phyloP scores from a whole-genome alignment of 2,797 vertebrate genomes.

The Eupleurogrammus muticus region DNA sequence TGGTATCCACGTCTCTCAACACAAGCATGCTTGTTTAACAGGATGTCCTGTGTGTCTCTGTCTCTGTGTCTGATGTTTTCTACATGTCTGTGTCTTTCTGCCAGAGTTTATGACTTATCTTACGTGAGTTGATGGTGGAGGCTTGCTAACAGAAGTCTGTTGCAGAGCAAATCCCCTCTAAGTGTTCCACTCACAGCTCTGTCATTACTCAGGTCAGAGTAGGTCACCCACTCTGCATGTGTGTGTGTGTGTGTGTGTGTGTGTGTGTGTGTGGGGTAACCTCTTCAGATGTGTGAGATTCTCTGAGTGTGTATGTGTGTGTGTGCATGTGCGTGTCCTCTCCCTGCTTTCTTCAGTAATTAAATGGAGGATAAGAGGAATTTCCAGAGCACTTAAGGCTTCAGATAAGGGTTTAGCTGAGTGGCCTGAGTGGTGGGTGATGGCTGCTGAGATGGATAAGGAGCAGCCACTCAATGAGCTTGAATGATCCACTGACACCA shows the following conservation, averaged over 20 bases:
- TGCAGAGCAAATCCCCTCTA: constrained; percentile 48
- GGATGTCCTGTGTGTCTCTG: constrained; percentile 1
- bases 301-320: constrained; percentile 23
- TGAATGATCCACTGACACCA: constrained; percentile 11
- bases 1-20: neutral
- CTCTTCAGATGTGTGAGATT: constrained; percentile 23
- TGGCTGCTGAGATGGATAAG: constrained; percentile 20
- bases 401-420: constrained; percentile 44
- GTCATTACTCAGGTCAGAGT: constrained; percentile 70
- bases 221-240: constrained; percentile 44
- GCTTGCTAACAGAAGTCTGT: constrained; percentile 31
- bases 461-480: constrained; percentile 18
- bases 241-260: constrained; percentile 29
- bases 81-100: constrained; percentile 23
- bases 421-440: constrained; percentile 36
- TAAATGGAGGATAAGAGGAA: constrained; percentile 56
- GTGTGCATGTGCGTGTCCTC: constrained; percentile 9
- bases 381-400: constrained; percentile 56
- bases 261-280: constrained; percentile 31
- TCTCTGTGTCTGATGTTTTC: constrained; percentile 18
- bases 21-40: constrained; percentile 3
- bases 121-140: constrained; percentile 18
- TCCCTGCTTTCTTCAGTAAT: constrained; percentile 39
- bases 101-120: constrained; percentile 24
- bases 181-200: constrained; percentile 63